Percentiles rank a stretch among this genome's conserved stretches.
phyloP scores from a whole-genome alignment of 2,888 invertebrate genomes.

The Agrotis puta region DNA sequence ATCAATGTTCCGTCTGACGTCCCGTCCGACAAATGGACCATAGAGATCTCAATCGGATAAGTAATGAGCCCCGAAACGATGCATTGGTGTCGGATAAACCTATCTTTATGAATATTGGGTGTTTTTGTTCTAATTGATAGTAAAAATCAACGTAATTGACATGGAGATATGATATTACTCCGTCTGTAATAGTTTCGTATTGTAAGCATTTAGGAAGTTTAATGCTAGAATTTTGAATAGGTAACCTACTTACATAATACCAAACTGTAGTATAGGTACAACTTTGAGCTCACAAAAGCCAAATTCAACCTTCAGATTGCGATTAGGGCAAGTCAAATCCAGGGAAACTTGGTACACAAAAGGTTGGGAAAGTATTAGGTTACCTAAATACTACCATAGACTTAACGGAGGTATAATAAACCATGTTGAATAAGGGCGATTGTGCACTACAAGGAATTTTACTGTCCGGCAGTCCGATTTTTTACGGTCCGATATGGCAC shows the following conservation, averaged over 20 bases:
- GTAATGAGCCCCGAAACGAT: slow-evolving; percentile 54
- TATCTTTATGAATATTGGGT: slow-evolving; percentile 23
- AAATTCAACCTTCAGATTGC: background rate
- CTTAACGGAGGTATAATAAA: too few species aligned
- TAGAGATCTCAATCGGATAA: slow-evolving; percentile 64
- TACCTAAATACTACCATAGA: too few species aligned
- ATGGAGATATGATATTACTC: background rate
- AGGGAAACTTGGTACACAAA: background rate
- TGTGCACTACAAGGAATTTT: too few species aligned
- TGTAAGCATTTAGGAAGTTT: background rate
- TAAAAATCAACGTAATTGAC: slow-evolving; percentile 31
- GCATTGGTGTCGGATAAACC: slow-evolving; percentile 48
- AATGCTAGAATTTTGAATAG: background rate
- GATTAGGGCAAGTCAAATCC: background rate
- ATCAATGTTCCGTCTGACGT: slow-evolving; percentile 53
- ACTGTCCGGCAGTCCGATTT: too few species aligned
- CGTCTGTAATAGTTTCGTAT: background rate
- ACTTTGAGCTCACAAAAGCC: background rate
- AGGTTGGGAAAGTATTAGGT: background rate
- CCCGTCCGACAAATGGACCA: slow-evolving; percentile 58
- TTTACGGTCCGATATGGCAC: too few species aligned
- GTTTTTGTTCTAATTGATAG: slow-evolving; percentile 12
- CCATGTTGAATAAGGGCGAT: too few species aligned
- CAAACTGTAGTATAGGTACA: background rate
- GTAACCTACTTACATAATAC: background rate